These are phyloP conservation scores for Thryonomys swinderianus DNA, from an alignment of 2,113 vertebrate species.

Conservation along the genomic window DNA sequence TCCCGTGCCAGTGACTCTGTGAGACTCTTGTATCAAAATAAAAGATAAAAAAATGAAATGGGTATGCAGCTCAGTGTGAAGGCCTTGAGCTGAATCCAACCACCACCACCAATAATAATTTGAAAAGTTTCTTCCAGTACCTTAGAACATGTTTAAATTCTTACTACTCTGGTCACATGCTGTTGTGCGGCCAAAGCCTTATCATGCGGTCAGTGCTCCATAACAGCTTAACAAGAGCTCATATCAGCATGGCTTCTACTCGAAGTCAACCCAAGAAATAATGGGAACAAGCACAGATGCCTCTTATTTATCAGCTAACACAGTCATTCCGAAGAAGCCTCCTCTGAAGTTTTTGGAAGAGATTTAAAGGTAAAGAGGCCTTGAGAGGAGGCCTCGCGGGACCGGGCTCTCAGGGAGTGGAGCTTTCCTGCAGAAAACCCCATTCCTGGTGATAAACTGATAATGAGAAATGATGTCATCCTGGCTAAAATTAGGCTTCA, in stretches of 20 bases:
- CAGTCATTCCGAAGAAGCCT: neutral
- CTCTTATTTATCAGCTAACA: neutral
- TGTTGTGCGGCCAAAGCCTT: neutral
- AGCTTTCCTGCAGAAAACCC: slow-evolving; percentile 59
- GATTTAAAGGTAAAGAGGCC: too few species aligned
- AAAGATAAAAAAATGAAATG: neutral
- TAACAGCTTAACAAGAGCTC: neutral
- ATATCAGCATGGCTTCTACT: neutral
- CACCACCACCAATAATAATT: too few species aligned
- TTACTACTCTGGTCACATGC: accelerated
- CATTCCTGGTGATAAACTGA: slow-evolving; percentile 52
- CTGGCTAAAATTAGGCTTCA: slow-evolving; percentile 79
- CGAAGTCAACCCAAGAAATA: neutral
- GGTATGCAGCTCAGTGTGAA: neutral
- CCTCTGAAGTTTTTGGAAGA: too few species aligned
- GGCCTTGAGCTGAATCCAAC: neutral
- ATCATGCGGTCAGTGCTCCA: accelerated
- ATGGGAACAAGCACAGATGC: neutral
- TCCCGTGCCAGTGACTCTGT: neutral
- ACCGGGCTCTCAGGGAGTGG: neutral
- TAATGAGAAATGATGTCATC: slow-evolving; percentile 76
- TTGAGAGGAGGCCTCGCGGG: neutral
- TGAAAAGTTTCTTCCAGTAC: neutral
- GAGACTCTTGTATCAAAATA: neutral
- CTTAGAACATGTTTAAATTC: neutral